Conservation (phyloP, 2,888 invertebrate genomes). For the Lasioglossum villosulum region DNA sequence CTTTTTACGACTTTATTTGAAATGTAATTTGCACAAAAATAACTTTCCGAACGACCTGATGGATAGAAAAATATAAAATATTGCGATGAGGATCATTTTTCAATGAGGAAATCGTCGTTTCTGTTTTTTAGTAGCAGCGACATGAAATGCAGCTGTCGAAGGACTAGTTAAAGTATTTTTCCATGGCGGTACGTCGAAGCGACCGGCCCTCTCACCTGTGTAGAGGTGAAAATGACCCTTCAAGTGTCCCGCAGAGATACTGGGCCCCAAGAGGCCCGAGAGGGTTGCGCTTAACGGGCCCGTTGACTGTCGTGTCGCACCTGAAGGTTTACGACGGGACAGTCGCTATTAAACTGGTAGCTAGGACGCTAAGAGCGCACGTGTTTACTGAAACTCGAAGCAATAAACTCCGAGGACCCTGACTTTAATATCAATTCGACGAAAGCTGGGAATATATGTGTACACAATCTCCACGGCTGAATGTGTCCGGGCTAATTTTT, state of each 20-base stretch:
- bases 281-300: neutral
- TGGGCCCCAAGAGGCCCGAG: neutral
- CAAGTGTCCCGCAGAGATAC: neutral
- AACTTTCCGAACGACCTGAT: no score
- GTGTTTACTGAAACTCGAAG: conserved; percentile 4
- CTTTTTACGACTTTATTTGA: no score
- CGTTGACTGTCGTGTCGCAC: conserved; percentile 4
- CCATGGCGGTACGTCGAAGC: neutral
- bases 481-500: neutral
- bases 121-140: neutral
- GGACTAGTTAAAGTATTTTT: neutral
- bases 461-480: neutral
- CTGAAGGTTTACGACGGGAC: conserved; percentile 5
- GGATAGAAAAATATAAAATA: no score
- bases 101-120: neutral
- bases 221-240: neutral
- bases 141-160: neutral
- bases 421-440: conserved; percentile 9
- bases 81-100: neutral
- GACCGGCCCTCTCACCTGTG: neutral
- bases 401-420: neutral
- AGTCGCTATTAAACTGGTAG: conserved; percentile 7
- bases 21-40: no score
- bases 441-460: neutral
- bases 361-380: conserved; percentile 1